Base-by-base conservation (phyloP, 2,888 invertebrate genomes). In the Cheilosia soror region DNA sequence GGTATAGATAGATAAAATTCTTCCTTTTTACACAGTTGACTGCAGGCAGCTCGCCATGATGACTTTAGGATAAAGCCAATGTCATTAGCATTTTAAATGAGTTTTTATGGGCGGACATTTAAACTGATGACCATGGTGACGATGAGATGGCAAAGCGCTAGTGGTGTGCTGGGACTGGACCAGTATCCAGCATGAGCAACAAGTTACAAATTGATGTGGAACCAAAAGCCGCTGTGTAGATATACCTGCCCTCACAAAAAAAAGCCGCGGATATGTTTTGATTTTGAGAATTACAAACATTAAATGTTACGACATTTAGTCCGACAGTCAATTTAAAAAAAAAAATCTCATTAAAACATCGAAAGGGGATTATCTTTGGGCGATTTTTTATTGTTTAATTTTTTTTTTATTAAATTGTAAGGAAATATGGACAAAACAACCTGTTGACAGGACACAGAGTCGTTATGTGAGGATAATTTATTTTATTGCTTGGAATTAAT, bases 81-180 rank as follows among this genome's bases (percentile, higher is more conserved):
- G 83, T 80, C 83, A 80, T 84, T 84, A 84, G 83, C 83, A 84
- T 84, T 84, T 84, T 84, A 84, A 84, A 84, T 84, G 83, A 80
- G 79, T 75, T 84, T 84, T 84, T 84, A 84, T 84, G 79, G 77
- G 73, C 75, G 83, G 73, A 69, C 79, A 84, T 84, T 84, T 84
- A 73, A 80, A 84, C 79, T 42, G 79, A 83, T 83, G 83, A 83
- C 75, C 75, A 76, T 76, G 81, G 65, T 66, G 65, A 49, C 47
- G 84, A 57, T 40, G 51, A 29, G 73, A 69, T 37, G 60, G 42
- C 42, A 42, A 51, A 42, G 66, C 37, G 66, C 37, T 58, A 31
- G 25, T 40, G 40, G 51, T 58, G 13, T 51, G 31, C 11, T 15
- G 33, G 33, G 20, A 20, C 9, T 20, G 31, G 29, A 25, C n/a